Conservation (phyloP, 2,888 invertebrate species). For the Hypolimnas misippus region DNA sequence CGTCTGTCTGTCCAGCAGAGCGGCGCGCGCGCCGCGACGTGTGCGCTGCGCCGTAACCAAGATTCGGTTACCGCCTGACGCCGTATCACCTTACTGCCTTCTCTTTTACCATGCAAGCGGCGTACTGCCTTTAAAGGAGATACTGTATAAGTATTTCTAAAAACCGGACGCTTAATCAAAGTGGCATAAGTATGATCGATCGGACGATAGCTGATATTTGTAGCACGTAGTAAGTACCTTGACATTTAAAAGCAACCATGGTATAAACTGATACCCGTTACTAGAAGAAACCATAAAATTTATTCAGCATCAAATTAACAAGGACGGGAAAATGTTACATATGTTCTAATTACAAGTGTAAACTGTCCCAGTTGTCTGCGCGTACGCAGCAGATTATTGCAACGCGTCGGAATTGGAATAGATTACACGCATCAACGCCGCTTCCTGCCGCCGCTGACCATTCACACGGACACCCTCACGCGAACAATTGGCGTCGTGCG, state of each 20-base stretch:
- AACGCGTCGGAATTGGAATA: conserved; percentile 67
- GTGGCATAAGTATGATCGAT: conserved; percentile 35
- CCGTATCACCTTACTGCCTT: conserved; percentile 47
- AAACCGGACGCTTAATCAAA: conserved; percentile 33
- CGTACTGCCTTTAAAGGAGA: conserved; percentile 40
- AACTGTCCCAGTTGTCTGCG: conserved; percentile 39
- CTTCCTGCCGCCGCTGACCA: conserved; percentile 61
- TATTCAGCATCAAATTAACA: neutral
- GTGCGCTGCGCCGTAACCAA: conserved; percentile 55
- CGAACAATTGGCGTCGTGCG: conserved; percentile 68
- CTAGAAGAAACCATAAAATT: neutral
- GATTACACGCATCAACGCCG: conserved; percentile 69
- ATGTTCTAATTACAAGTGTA: conserved; percentile 11
- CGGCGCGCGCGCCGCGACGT: conserved; percentile 61
- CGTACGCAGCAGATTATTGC: conserved; percentile 36
- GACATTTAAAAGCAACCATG: conserved; percentile 1
- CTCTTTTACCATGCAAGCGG: conserved; percentile 32
- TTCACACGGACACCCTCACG: conserved; percentile 62
- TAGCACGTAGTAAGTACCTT: conserved; percentile 11
- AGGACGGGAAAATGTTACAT: neutral
- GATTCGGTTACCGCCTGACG: conserved; percentile 72
- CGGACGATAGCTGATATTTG: conserved; percentile 14
- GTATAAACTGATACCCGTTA: conserved; percentile 4
- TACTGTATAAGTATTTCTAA: conserved; percentile 31
- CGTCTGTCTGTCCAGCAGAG: conserved; percentile 66